A percentile compares a stretch with the other conserved stretches of the same genome.
Conservation (phyloP, 2,888 invertebrate species). For the Agriopis leucophaearia region DNA sequence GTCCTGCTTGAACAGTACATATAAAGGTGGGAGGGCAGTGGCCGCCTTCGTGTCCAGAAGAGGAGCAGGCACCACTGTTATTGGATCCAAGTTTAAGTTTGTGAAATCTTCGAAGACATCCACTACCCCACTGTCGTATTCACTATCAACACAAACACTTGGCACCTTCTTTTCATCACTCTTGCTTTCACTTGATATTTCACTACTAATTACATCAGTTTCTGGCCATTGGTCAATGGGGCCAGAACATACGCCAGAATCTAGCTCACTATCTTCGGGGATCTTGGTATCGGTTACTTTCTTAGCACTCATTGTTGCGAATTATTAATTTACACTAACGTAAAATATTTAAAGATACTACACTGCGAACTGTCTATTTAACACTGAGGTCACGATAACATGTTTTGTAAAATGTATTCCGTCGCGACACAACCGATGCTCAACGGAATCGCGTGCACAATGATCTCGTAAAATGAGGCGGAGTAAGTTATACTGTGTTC, state of each 20-base stretch:
- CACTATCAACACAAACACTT: conserved; percentile 56
- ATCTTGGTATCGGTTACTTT: conserved; percentile 71
- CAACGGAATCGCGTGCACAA: conserved; percentile 63
- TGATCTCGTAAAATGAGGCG: conserved; percentile 51
- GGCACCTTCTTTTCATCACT: conserved; percentile 55
- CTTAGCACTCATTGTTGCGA: conserved; percentile 75
- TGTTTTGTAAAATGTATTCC: conserved; percentile 55
- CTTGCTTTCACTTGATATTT: conserved; percentile 38
- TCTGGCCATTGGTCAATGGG: conserved; percentile 57
- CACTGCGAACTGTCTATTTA: conserved; percentile 23
- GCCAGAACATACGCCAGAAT: conserved; percentile 77
- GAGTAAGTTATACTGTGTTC: conserved; percentile 29
- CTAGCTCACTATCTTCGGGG: conserved; percentile 66
- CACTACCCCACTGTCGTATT: conserved; percentile 88
- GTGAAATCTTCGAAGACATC: conserved; percentile 88
- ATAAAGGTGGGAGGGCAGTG: conserved; percentile 78
- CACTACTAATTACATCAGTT: conserved; percentile 50
- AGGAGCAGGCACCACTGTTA: conserved; percentile 17
- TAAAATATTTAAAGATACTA: conserved; percentile 28
- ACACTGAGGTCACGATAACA: conserved; percentile 61
- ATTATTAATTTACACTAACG: conserved; percentile 55
- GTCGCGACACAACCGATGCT: conserved; percentile 53
- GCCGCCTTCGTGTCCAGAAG: conserved; percentile 23
- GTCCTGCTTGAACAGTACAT: conserved; percentile 92
- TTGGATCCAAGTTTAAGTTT: conserved; percentile 68